Evolutionary conservation across 2,113 vertebrate genomes (phyloP).

Genomic region (Caranx melampygus): DNA sequence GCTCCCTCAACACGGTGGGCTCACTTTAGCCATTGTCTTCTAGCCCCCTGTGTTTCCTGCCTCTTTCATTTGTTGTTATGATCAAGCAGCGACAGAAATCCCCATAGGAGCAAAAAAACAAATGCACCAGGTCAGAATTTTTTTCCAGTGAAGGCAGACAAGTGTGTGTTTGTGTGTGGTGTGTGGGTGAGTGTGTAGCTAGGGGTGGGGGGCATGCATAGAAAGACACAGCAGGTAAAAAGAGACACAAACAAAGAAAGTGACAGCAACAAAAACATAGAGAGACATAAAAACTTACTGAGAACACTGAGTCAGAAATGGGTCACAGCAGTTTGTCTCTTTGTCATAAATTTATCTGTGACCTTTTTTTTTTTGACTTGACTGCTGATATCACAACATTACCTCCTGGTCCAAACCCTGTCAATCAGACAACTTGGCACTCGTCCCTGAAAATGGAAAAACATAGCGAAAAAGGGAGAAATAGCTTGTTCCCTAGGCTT

Average conservation of each 20-base stretch:
- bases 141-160: constrained; percentile 10
- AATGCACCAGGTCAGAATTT: constrained; percentile 46
- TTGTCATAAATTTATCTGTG: neutral
- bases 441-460: too few species aligned
- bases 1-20: constrained; percentile 1
- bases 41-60: constrained; percentile 34
- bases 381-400: neutral
- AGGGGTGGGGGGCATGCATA: neutral
- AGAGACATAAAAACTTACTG: neutral
- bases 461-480: neutral
- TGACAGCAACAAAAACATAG: constrained; percentile 18
- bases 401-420: neutral
- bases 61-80: constrained; percentile 52
- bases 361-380: neutral
- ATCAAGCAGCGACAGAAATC: constrained; percentile 52
- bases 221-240: neutral
- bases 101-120: constrained; percentile 41
- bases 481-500: neutral
- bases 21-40: constrained; percentile 21
- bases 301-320: neutral
- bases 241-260: constrained; percentile 2
- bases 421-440: neutral
- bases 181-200: neutral
- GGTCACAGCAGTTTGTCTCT: neutral
- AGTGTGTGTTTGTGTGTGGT: constrained; percentile 5